Conservation (phyloP, 2,797 vertebrate genomes). For the Pseudocheirus occidentalis region DNA sequence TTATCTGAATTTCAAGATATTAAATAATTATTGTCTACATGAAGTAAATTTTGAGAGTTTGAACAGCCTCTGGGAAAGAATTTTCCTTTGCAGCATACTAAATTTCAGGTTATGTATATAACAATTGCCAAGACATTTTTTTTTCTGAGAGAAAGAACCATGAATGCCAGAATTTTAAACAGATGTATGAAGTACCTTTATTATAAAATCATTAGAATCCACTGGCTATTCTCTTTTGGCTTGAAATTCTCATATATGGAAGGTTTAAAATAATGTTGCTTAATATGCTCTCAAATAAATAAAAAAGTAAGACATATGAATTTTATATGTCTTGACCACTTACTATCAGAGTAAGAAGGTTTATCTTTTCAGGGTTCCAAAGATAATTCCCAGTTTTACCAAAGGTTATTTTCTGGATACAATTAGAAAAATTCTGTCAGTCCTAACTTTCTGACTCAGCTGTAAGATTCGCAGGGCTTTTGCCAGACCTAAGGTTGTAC, state of each 20-base stretch:
- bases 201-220: neutral
- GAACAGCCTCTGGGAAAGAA: neutral
- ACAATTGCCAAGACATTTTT: neutral
- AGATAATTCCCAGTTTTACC: neutral
- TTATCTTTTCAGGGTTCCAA: neutral
- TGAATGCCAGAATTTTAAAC: slow-evolving; percentile 7
- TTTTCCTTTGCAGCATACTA: slow-evolving; percentile 3
- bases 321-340: neutral
- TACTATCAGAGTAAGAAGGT: neutral
- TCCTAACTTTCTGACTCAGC: neutral
- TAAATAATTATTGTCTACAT: neutral
- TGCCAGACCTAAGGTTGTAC: neutral
- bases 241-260: neutral
- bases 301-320: neutral
- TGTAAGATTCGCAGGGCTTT: neutral
- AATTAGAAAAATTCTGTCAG: neutral
- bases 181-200: neutral
- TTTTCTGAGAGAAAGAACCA: neutral
- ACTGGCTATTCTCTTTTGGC: neutral
- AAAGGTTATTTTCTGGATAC: neutral
- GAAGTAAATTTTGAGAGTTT: neutral
- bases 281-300: neutral
- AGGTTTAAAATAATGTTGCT: slow-evolving; percentile 6
- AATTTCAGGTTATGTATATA: slow-evolving; percentile 18
- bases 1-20: neutral